Evolutionary conservation across 2,888 invertebrate species (phyloP).

Genomic region (Parnassius glacialis): DNA sequence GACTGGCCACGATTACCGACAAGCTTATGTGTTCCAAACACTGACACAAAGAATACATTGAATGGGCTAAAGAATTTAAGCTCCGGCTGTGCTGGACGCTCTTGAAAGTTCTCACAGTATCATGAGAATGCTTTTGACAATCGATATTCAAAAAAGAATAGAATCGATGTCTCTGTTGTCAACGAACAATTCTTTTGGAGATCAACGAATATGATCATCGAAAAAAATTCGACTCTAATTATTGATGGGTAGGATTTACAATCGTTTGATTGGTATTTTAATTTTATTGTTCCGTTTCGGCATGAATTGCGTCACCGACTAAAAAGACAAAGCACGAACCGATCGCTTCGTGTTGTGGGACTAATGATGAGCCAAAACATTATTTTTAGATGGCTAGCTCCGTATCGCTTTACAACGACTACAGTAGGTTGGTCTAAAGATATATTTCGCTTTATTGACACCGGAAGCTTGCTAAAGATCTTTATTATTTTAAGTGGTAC

Average conservation of each 20-base stretch:
- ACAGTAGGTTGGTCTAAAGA: slow-evolving; percentile 51
- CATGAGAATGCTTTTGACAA: slow-evolving; percentile 79
- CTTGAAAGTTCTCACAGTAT: slow-evolving; percentile 73
- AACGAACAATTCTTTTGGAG: slow-evolving; percentile 74
- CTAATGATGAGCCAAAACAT: slow-evolving; percentile 76
- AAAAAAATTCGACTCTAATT: slow-evolving; percentile 39
- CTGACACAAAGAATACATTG: slow-evolving; percentile 55
- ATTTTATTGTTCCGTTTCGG: slow-evolving; percentile 71
- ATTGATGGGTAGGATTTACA: slow-evolving; percentile 34
- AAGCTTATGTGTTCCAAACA: slow-evolving; percentile 44
- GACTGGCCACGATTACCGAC: slow-evolving; percentile 38
- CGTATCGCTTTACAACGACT: slow-evolving; percentile 57
- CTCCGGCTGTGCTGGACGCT: slow-evolving; percentile 52
- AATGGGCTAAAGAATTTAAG: slow-evolving; percentile 67
- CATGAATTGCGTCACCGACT: slow-evolving; percentile 76
- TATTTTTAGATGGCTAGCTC: slow-evolving; percentile 66
- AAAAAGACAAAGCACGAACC: slow-evolving; percentile 76
- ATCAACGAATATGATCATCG: slow-evolving; percentile 45
- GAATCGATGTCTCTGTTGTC: slow-evolving; percentile 79
- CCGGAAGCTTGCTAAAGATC: slow-evolving; percentile 54
- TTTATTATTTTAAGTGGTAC: slow-evolving; percentile 26
- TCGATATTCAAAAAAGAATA: slow-evolving; percentile 79
- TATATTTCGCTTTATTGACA: slow-evolving; percentile 62
- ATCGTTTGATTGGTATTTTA: slow-evolving; percentile 33
- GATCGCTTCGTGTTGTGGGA: slow-evolving; percentile 65